Evolutionary conservation across 2,888 invertebrate species (phyloP).

Genomic region (Listrodromus nycthemerus): DNA sequence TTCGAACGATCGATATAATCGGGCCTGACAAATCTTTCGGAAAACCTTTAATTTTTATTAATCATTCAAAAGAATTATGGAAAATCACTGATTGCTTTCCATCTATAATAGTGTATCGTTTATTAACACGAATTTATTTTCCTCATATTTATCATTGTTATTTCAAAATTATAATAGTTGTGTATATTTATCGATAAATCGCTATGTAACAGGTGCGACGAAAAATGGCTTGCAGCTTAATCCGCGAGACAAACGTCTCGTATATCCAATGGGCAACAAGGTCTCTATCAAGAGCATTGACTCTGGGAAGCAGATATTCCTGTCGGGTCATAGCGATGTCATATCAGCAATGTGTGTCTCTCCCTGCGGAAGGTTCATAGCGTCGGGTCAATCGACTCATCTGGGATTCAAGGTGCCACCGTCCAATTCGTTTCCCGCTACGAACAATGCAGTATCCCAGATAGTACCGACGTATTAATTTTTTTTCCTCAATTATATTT

Average conservation of each 20-base stretch:
- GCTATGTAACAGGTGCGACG: constrained; percentile 77
- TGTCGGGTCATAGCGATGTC: constrained; percentile 92
- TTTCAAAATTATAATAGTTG: constrained; percentile 70
- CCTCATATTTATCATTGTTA: neutral
- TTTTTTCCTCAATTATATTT: no score
- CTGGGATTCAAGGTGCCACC: constrained; percentile 92
- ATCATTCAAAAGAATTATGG: no score
- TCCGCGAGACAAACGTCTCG: constrained; percentile 89
- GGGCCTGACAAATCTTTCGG: no score
- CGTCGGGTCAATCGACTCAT: constrained; percentile 96
- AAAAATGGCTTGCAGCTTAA: constrained; percentile 89
- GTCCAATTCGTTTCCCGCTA: neutral
- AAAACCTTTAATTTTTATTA: no score
- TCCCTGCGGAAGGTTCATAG: constrained; percentile 91
- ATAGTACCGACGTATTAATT: neutral
- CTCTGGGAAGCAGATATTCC: constrained; percentile 90
- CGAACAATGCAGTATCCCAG: neutral
- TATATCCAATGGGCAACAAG: constrained; percentile 93
- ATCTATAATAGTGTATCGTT: no score
- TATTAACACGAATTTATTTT: neutral
- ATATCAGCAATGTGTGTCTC: constrained; percentile 93
- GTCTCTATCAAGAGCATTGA: constrained; percentile 90
- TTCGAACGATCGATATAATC: neutral
- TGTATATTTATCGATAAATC: constrained; percentile 62
- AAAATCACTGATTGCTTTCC: no score